A percentile compares a stretch with the other conserved stretches of the same genome.
Evolutionary conservation across 64 coral and sea anemone genomes (phyloP).

Genomic region (Actinia tenebrosa): DNA sequence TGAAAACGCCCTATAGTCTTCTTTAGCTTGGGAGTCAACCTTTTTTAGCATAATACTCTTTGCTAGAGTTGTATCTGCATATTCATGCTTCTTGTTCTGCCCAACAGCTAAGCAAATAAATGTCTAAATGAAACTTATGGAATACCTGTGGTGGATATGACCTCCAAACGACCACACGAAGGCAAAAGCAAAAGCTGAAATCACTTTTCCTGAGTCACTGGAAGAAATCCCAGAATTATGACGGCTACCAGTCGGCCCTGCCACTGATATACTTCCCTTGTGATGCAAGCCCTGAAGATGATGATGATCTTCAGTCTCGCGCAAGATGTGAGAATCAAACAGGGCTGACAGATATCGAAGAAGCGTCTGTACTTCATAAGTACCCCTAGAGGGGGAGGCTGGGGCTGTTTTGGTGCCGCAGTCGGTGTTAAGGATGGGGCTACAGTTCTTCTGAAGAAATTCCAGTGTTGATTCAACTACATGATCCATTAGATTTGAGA

Average conservation of each 20-base stretch:
- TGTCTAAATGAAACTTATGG: neutral
- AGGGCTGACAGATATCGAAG: slow-evolving; percentile 69
- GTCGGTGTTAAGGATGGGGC: slow-evolving; percentile 59
- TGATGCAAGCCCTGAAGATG: slow-evolving; percentile 26
- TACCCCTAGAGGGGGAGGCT: slow-evolving; percentile 49
- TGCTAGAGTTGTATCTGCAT: too few species aligned
- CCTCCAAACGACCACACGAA: slow-evolving; percentile 97
- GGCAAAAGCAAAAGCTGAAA: slow-evolving; percentile 83
- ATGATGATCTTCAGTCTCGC: slow-evolving; percentile 65
- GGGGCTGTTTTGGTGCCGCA: slow-evolving; percentile 8
- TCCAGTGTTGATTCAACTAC: slow-evolving; percentile 60
- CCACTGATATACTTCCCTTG: slow-evolving; percentile 8
- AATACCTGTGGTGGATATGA: slow-evolving; percentile 90
- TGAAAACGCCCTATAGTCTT: too few species aligned
- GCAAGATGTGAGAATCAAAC: slow-evolving; percentile 84
- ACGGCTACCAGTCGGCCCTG: slow-evolving; percentile 49
- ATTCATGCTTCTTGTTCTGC: too few species aligned
- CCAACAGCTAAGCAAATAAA: too few species aligned
- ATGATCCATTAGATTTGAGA: slow-evolving; percentile 86
- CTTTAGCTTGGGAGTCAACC: too few species aligned
- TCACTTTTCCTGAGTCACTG: slow-evolving; percentile 51
- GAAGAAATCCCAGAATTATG: slow-evolving; percentile 61
- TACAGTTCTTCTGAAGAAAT: slow-evolving; percentile 63
- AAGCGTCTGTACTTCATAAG: slow-evolving; percentile 73
- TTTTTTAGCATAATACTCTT: too few species aligned